Evolutionary conservation across 1,140 invertebrate genomes (phyloP).

Genomic region (Apis mellifera): Amel_HAv3.1 CM009937.2:9065501-9066000

Average conservation of each 20-base stretch:
- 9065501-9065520: background rate
- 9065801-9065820: constrained; percentile 57
- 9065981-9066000: background rate
- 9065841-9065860: background rate
- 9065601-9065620: background rate
- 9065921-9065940: background rate
- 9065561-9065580: constrained; percentile 6
- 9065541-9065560: background rate
- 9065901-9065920: constrained; percentile 6
- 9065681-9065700: constrained; percentile 22
- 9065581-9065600: constrained; percentile 28
- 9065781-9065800: constrained; percentile 76
- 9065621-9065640: constrained; percentile 25
- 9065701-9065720: constrained; percentile 43
- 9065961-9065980: background rate
- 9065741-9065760: constrained; percentile 26
- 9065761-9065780: constrained; percentile 66
- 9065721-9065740: constrained; percentile 64
- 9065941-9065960: no score
- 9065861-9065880: background rate
- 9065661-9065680: background rate
- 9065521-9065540: background rate
- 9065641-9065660: background rate
- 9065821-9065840: background rate
- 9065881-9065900: background rate